Conservation (phyloP, 2,113 vertebrate species). For the Pollimyrus isidori region DNA sequence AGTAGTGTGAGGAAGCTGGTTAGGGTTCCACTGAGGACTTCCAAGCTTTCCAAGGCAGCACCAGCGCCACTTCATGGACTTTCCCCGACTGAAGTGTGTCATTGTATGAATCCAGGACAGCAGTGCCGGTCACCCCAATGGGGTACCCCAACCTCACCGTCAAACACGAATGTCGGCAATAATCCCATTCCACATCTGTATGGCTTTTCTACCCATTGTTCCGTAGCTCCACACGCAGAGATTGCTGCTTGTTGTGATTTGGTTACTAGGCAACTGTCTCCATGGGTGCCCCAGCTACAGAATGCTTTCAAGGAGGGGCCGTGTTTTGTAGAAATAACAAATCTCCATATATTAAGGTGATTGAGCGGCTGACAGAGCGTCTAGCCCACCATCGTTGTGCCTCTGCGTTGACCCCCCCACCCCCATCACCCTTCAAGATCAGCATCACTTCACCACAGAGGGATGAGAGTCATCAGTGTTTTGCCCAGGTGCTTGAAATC, state of each 20-base stretch:
- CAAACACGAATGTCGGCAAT: background rate
- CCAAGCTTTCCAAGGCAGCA: background rate
- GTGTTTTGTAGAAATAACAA: constrained; percentile 45
- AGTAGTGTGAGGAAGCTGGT: background rate
- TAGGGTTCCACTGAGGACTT: background rate
- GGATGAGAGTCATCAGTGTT: background rate
- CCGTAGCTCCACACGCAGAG: constrained; percentile 29
- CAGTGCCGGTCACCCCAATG: background rate
- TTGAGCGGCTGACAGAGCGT: background rate
- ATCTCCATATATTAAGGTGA: constrained; percentile 47
- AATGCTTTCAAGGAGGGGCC: constrained; percentile 34
- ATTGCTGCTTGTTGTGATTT: constrained; percentile 47
- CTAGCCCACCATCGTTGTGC: background rate
- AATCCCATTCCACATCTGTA: background rate
- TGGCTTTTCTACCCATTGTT: constrained; percentile 14
- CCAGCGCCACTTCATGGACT: background rate
- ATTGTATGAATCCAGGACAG: background rate
- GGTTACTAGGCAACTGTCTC: constrained; percentile 58
- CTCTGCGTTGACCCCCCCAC: background rate
- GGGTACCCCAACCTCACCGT: background rate
- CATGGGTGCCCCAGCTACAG: constrained; percentile 38
- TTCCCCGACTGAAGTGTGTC: background rate
- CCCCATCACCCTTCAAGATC: background rate
- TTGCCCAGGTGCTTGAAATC: background rate
- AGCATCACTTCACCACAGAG: background rate